Evolutionary conservation across 1,140 invertebrate genomes (phyloP), one percentile per base, ranked within the genome.

Genomic region (Trachelipus rathkii): DNA sequence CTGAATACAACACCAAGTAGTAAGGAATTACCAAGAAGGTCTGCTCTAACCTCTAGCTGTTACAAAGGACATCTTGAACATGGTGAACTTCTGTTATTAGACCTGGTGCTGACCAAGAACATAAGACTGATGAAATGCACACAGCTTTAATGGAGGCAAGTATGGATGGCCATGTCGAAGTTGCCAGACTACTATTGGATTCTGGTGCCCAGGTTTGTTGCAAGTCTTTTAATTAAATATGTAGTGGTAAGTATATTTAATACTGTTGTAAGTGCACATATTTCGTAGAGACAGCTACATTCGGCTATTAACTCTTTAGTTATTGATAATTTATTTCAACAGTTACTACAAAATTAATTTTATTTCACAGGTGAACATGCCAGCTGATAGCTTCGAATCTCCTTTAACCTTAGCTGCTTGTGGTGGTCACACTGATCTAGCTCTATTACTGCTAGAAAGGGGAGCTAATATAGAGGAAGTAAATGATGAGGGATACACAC

Each of bases 71-170:
- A 98, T 87, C 86, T 97, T 74, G 95, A n/a, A 97, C 84, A 97
- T 98, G 94, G 96, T 98, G n/a, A 89, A 95, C 74, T 96, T 96
- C 85, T n/a, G n/a, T 88, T 99, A 76, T 85, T 99, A 72, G 94
- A 95, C 82, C 94, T 81, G 95, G 96, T 80, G 95, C 96, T 24
- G 94, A 97, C 85, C 91, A 96, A 86, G 95, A 98, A 87, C 95
- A 98, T 87, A 97, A 97, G 88, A 97, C 96, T 0, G 96, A 99
- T 86, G 97, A 99, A 87, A 98, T 99, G 96, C 97, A 99, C 86
- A 99, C 97, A 0, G 97, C 97, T 33, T 87, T 99, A 3, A 99
- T 99, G 96, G 97, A 99, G 86, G 97, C 97, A 24, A 97, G 95
- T 44, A 99, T 99, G 97, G 97, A 99, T 87, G 97, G 97, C 3